phyloP scores from a whole-genome alignment of 2,888 invertebrate genomes.

The Thecocarcelia acutangulata region DNA sequence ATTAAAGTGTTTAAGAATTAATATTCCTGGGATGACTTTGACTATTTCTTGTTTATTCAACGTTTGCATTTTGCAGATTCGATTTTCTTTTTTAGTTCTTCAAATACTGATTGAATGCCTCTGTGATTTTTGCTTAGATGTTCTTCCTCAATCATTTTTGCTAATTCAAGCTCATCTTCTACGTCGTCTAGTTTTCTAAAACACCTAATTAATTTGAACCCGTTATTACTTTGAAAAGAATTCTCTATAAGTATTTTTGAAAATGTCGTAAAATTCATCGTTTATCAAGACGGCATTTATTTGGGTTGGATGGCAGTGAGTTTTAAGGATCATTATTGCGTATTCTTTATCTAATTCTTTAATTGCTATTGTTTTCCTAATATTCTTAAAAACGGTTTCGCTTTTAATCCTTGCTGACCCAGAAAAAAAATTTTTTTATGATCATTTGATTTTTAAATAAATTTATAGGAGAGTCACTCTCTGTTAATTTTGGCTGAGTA shows the following conservation, averaged over 20 bases:
- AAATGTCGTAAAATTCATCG: neutral
- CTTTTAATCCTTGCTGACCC: neutral
- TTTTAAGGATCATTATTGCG: neutral
- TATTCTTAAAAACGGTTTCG: constrained; percentile 3
- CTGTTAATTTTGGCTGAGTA: neutral
- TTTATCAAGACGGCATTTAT: neutral
- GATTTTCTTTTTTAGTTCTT: neutral
- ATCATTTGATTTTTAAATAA: constrained; percentile 3
- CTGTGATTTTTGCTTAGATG: too few species aligned
- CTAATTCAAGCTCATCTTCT: neutral
- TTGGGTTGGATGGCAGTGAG: neutral
- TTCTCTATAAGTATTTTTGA: neutral
- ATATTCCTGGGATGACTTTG: constrained; percentile 8
- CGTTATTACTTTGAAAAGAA: neutral
- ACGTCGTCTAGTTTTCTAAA: too few species aligned
- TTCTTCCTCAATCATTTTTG: neutral
- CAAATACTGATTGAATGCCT: neutral
- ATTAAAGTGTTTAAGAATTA: constrained; percentile 13
- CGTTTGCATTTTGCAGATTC: constrained; percentile 8
- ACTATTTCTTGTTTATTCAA: constrained; percentile 18
- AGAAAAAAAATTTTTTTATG: neutral
- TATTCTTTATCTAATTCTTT: constrained; percentile 3
- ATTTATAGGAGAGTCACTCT: constrained; percentile 1
- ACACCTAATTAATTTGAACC: neutral
- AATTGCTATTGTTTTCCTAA: neutral